phyloP scores from a whole-genome alignment of 2,113 vertebrate genomes.

The Halcyon malimbica region DNA sequence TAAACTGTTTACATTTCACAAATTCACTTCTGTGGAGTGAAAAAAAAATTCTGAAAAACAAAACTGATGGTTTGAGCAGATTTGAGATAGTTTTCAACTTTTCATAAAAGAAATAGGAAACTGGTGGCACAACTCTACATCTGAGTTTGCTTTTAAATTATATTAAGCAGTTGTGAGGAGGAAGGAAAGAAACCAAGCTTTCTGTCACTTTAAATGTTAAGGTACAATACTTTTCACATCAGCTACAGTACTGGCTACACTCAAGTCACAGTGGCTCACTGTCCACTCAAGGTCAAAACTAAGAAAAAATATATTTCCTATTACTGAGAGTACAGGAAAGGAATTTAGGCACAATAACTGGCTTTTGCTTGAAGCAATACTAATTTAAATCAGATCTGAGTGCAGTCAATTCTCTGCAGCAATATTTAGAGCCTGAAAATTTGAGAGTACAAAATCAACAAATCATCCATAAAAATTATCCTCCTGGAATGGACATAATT shows the following conservation, averaged over 20 bases:
- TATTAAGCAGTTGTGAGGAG: not conserved
- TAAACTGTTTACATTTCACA: not conserved
- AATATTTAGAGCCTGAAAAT: constrained; percentile 40
- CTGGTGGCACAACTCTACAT: not conserved
- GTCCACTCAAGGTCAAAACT: not conserved
- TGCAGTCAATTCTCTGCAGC: constrained; percentile 11
- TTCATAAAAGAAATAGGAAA: not conserved
- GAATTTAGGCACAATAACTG: not conserved
- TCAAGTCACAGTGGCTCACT: not conserved
- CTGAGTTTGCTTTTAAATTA: not conserved
- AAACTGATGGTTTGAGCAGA: not conserved
- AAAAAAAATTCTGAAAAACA: not conserved
- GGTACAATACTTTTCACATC: constrained; percentile 5
- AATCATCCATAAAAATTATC: not conserved
- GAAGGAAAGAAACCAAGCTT: not conserved
- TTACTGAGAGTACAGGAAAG: constrained; percentile 17
- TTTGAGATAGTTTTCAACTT: not conserved
- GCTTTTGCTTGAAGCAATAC: constrained; percentile 2
- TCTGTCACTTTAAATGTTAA: not conserved
- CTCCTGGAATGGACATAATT: constrained; percentile 43
- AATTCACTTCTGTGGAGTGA: not conserved
- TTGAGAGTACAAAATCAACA: constrained; percentile 38
- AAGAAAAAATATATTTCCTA: constrained; percentile 18
- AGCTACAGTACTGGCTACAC: not conserved
- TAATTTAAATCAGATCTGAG: constrained; percentile 24